Evolutionary conservation across 2,113 vertebrate genomes (phyloP), one percentile per base, ranked within the genome.

Genomic region (Clarias gariepinus): DNA sequence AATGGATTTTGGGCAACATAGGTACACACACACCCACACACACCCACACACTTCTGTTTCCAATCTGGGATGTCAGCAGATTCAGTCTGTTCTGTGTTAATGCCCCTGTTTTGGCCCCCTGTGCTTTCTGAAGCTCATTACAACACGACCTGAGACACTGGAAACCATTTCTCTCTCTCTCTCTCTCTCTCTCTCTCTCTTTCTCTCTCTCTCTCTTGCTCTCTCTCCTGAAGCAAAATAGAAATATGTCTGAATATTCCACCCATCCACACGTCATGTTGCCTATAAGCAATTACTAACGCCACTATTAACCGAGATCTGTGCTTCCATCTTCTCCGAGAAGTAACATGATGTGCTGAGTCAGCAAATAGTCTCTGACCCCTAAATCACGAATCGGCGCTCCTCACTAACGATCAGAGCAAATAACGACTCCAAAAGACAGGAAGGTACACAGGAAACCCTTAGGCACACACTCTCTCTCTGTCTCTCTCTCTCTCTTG

Each of bases 21-120:
- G 5, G 30, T 36, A 12, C 7, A 47, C 18, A 74, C 28, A 71
- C 28, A 33, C 28, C 33, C 68, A 30, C 68, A 30, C 28, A 47
- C 69, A 41, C 36, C 23, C 69, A 73, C 73, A 61, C 10, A 55
- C 88, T 89, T 53, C 83, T 90, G 86, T 89, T 92, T 68, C 61
- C 41, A 68, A 53, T 68, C 63, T 52, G 1, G 7, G 36, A 66
- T 68, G 61, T n/a, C 60, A 64, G 36, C 25, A n/a, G 33, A 13
- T 63, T 81, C 30, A 64, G 36, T 53, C 81, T 82, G 61, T 28
- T 68, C 3, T 28, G 41, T 82, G 13, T 53, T 52, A 82, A 12
- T 68, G 61, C 81, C 63, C 61, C 61, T 57, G 76, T 78, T 78
- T 57, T 78, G 74, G 52, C 76, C 52, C 52, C 52, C n/a, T 52